These are phyloP conservation scores for Hemiprocne comata DNA, from an alignment of 2,113 vertebrate species.

Conservation along the genomic window DNA sequence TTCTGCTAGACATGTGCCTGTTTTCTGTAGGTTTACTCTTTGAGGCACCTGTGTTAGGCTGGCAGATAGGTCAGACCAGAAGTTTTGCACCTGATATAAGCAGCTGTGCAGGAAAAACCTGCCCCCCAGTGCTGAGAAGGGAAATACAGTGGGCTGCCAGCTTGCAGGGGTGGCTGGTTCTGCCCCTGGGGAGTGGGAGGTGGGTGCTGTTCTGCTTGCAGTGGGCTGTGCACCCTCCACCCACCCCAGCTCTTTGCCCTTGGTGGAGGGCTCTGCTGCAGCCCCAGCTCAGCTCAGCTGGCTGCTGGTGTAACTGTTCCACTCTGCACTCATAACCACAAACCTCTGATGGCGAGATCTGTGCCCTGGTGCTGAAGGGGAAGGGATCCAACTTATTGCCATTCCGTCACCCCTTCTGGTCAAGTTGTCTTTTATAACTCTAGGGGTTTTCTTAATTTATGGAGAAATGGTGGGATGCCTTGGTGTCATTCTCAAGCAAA, in stretches of 20 bases:
- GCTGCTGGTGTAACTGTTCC: not conserved
- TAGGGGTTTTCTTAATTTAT: not conserved
- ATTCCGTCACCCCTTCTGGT: not conserved
- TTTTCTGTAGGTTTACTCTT: not conserved
- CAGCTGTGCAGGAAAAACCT: not conserved
- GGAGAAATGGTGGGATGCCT: not conserved
- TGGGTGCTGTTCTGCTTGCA: not conserved
- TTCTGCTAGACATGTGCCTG: not conserved
- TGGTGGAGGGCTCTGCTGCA: not conserved
- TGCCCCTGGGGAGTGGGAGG: not conserved
- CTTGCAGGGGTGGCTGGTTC: not conserved
- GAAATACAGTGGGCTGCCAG: not conserved
- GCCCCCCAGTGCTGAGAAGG: not conserved
- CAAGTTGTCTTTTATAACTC: not conserved
- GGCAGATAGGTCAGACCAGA: not conserved
- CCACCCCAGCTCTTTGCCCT: rapidly evolving
- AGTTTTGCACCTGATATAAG: not conserved
- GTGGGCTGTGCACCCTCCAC: rapidly evolving
- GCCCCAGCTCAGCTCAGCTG: not conserved
- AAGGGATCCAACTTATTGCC: not conserved
- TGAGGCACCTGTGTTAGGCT: not conserved
- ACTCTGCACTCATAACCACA: not conserved
- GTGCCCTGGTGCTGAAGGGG: not conserved
- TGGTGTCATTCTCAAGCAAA: not conserved
- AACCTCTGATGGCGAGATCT: not conserved